Evolutionary conservation across 2,797 vertebrate genomes (phyloP).

Genomic region (Lacerta viridis): DNA sequence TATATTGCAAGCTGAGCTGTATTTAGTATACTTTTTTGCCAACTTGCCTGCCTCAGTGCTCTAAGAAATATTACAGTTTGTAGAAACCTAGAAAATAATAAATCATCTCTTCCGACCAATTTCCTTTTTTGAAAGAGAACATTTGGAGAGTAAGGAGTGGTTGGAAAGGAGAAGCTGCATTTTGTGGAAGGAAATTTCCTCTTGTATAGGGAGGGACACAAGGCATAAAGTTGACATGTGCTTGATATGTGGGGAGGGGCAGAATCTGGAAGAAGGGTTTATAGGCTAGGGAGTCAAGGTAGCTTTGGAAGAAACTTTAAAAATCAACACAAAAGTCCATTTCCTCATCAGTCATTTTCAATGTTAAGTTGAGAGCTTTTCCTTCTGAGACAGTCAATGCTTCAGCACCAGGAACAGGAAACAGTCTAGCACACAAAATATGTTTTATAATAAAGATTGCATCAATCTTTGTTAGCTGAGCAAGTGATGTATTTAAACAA

Average conservation of each 20-base stretch:
- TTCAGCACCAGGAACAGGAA: constrained; percentile 27
- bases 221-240: constrained; percentile 54
- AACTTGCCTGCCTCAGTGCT: constrained; percentile 80
- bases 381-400: constrained; percentile 13
- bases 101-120: constrained; percentile 80
- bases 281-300: constrained; percentile 15
- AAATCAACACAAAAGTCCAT: background rate
- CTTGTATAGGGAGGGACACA: constrained; percentile 52
- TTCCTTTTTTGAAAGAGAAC: constrained; percentile 50
- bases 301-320: constrained; percentile 51
- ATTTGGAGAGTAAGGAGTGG: background rate
- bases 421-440: background rate
- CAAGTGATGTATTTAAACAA: background rate
- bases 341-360: background rate
- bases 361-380: background rate
- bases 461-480: background rate
- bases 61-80: constrained; percentile 83
- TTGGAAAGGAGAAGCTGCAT: constrained; percentile 60
- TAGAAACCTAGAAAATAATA: constrained; percentile 83
- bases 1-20: constrained; percentile 58
- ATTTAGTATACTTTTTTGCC: constrained; percentile 74
- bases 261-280: constrained; percentile 18
- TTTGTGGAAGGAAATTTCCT: constrained; percentile 14
- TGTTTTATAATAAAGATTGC: background rate
- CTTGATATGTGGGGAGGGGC: constrained; percentile 12